These are phyloP conservation scores for Machimus atricapillus DNA, from an alignment of 2,888 invertebrate species.

Conservation along the genomic window DNA sequence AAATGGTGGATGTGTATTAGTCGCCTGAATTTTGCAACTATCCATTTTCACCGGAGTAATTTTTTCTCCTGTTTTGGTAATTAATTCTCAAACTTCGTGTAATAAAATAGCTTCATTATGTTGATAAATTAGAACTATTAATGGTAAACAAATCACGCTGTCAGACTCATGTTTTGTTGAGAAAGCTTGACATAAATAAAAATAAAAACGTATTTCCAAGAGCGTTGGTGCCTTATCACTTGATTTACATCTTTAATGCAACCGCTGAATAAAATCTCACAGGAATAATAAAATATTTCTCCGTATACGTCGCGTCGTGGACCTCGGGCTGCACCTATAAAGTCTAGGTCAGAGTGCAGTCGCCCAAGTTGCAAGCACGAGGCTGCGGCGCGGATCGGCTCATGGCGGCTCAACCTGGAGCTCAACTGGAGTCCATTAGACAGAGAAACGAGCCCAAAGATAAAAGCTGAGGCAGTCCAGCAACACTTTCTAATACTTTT, in stretches of 20 bases:
- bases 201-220: background rate
- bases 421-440: background rate
- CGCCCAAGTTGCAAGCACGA: background rate
- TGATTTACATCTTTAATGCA: constrained; percentile 20
- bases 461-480: background rate
- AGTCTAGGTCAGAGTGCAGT: constrained; percentile 20
- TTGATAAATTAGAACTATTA: constrained; percentile 42
- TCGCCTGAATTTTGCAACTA: background rate
- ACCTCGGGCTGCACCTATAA: background rate
- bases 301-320: background rate
- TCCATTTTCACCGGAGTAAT: background rate
- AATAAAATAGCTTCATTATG: constrained; percentile 43
- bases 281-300: constrained; percentile 8
- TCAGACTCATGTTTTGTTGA: background rate
- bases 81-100: constrained; percentile 39
- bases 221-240: background rate
- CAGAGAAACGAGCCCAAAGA: background rate
- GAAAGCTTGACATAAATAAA: constrained; percentile 10
- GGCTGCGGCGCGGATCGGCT: background rate
- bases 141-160: constrained; percentile 21
- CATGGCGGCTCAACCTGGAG: background rate
- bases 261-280: background rate
- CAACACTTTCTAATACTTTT: constrained; percentile 30
- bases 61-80: constrained; percentile 15
- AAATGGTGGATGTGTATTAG: background rate